Base-by-base conservation (phyloP, 2,888 invertebrate species). In the Campaea margaritaria region DNA sequence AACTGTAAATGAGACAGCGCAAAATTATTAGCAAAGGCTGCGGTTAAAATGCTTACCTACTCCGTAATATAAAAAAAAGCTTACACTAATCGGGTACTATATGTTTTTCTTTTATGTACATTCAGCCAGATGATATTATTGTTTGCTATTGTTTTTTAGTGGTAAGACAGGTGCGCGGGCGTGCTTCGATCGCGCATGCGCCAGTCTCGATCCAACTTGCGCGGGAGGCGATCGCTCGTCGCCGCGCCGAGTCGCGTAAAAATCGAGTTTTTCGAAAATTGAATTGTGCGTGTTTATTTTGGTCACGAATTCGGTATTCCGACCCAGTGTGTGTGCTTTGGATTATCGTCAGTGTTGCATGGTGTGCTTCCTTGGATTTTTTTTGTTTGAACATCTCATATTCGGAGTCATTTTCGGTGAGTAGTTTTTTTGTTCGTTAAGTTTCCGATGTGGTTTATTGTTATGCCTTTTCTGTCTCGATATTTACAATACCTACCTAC, bases 101-200 rank as follows among this genome's bases (percentile, higher is more conserved):
- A 7, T 28, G 9, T 28, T 14, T 49, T 31, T 53, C 21, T 39
- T 45, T 16, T 41, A n/a, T 44, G 50, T 21, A 41, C 68, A 70
- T 64, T 73, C 68, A 49, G 68, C 75, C 14, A 51, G 71, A 75
- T 72, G 76, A 81, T 76, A 73, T 76, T 81, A 79, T 75, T 84
- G 83, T 87, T 87, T 84, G 85, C 87, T 87, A 89, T 90, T 88
- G 87, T 89, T 88, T 89, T 86, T 87, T 81, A 79, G 68, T 71
- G 34, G 69, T 44, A 69, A 70, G 69, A 85, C 89, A 89, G 89
- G 89, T 89, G 89, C 76, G 80, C 76, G 69, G 74, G 75, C 75
- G 77, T 62, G 60, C 55, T 47, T 56, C 53, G 15, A 28, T 61
- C 65, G 70, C 74, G 71, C 75, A 68, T 70, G 74, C 75, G 81